Conservation (phyloP, 2,113 vertebrate genomes). For the Pleuronectes platessa region DNA sequence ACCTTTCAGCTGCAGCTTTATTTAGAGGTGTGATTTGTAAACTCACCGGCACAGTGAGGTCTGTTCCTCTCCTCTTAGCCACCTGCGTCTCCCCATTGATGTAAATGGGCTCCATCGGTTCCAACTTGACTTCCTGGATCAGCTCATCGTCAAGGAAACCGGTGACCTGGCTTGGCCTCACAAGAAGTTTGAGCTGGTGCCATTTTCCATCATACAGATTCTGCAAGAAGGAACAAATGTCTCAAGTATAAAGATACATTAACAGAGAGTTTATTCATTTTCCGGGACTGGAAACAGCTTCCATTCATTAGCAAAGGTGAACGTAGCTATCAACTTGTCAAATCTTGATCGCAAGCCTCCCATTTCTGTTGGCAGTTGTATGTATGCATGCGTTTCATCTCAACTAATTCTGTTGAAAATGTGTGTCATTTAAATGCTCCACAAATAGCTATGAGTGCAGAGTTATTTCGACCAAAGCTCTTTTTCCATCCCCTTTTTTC, state of each 20-base stretch:
- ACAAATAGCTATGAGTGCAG: conserved; percentile 8
- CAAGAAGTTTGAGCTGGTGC: conserved; percentile 85
- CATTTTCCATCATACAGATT: conserved; percentile 74
- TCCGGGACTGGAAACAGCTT: conserved; percentile 1
- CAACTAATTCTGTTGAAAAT: conserved; percentile 26
- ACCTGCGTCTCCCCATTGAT: conserved; percentile 85
- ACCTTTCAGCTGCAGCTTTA: background rate
- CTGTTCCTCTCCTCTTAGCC: conserved; percentile 71
- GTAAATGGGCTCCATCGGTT: conserved; percentile 78
- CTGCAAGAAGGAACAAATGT: conserved; percentile 39
- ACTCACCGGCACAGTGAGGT: conserved; percentile 78
- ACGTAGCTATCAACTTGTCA: conserved; percentile 34
- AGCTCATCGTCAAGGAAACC: conserved; percentile 78
- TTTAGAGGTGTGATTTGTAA: background rate
- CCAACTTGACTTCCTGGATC: conserved; percentile 64
- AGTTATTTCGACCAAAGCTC: conserved; percentile 14
- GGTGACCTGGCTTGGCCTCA: conserved; percentile 64
- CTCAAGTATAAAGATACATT: background rate
- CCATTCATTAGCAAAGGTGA: conserved; percentile 1
- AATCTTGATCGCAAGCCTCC: conserved; percentile 2
- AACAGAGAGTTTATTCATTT: background rate
- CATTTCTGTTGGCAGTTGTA: conserved; percentile 5
- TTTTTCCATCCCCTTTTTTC: conserved; percentile 42
- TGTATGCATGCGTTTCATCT: background rate
- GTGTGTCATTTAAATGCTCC: conserved; percentile 20